These are phyloP conservation scores for Parazoanthus darwini DNA, from an alignment of 92 coral and sea anemone species.

Conservation along the genomic window DNA sequence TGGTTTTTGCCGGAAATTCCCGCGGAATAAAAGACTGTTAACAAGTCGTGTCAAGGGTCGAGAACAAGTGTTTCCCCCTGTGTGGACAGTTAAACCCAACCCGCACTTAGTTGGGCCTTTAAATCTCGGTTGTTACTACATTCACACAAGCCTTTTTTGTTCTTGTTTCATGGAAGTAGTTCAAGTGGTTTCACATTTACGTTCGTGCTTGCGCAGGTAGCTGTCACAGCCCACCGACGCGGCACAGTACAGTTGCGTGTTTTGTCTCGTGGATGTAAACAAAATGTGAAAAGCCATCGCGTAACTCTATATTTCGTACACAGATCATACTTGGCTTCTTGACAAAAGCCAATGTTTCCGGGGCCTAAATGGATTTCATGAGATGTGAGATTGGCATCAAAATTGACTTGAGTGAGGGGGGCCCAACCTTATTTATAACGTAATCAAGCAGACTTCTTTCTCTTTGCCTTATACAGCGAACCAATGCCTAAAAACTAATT, in stretches of 20 bases:
- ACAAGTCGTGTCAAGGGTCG: not conserved
- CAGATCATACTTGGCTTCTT: not conserved
- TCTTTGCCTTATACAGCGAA: not conserved
- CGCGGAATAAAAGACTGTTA: not conserved
- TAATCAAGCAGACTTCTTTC: not conserved
- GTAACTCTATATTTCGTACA: slow-evolving; percentile 1
- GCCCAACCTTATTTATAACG: not conserved
- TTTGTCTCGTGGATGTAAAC: not conserved
- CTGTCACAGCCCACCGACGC: not conserved
- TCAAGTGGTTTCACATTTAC: slow-evolving; percentile 7
- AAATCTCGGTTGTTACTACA: not conserved
- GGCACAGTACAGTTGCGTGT: not conserved
- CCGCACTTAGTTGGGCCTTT: not conserved
- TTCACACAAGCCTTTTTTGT: not conserved
- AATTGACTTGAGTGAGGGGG: not conserved
- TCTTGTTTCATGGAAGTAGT: not conserved
- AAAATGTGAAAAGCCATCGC: not conserved
- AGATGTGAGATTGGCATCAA: slow-evolving; percentile 2
- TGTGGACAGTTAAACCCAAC: not conserved
- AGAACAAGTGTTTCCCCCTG: slow-evolving; percentile 2
- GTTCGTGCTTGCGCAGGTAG: not conserved
- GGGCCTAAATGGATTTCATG: slow-evolving; percentile 22
- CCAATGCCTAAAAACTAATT: not conserved
- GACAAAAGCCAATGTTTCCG: not conserved
- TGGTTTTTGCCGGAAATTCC: slow-evolving; percentile 5